Base-by-base conservation (phyloP, 2,888 invertebrate species). In the Lottia gigantea region DNA sequence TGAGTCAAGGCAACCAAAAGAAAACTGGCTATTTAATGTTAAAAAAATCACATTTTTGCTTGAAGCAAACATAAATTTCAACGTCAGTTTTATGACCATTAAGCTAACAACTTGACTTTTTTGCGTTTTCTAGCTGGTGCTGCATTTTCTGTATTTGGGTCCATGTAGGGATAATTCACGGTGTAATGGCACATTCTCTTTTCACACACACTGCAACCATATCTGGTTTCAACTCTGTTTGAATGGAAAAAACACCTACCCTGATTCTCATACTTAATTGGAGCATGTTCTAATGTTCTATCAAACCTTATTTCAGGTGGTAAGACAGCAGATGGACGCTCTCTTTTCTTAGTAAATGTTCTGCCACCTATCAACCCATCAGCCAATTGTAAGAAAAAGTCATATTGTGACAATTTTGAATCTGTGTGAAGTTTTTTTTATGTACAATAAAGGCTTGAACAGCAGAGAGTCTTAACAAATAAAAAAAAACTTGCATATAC, bases 231-330 rank as follows among this genome's bases (percentile, higher is more conserved):
- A 55, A 55, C 55, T 11, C 55, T n/a, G 14, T 55, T 55, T 16
- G n/a, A 55, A 55, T 55, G 55, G 2, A 55, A n/a, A 55, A 19
- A 8, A 55, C 55, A 55, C 12, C 23, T 55, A 55, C 19, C 7
- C 23, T 55, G 55, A 55, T 7, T 55, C 23, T n/a, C n/a, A 55
- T 55, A 23, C 23, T 55, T 55, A 23, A 55, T 23, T 55, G 55
- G 55, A 23, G 55, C 55, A 55, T 55, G 55, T 3, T 55, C n/a
- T 6, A 55, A 23, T 6, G n/a, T 55, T 14, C 55, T 55, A 55
- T 55, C 55, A 55, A 55, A 55, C 55, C 55, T 55, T n/a, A 55
- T 55, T 55, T 55, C 55, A 55, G n/a, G 55, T 2, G 55, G 55
- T 23, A 55, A 55, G n/a, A 8, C 55, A 7, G n/a, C 55, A 55